Evolutionary conservation across 2,888 invertebrate species (phyloP).

Genomic region (Hanleya hanleyi): DNA sequence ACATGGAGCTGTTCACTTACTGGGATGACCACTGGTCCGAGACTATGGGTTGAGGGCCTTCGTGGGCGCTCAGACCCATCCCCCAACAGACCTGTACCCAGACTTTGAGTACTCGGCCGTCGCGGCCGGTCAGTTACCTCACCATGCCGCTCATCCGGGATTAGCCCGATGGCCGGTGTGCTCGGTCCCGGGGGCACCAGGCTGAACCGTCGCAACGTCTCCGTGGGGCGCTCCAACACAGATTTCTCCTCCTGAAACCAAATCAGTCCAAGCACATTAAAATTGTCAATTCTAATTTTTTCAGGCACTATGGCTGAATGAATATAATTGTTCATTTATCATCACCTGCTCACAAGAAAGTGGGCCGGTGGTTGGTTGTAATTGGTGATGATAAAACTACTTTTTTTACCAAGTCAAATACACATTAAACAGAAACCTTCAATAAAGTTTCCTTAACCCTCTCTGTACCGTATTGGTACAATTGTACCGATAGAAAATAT

Average conservation of each 20-base stretch:
- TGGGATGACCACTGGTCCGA: constrained; percentile 65
- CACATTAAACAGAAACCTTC: too few species aligned
- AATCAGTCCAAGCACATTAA: too few species aligned
- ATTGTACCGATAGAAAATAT: too few species aligned
- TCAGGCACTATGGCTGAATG: too few species aligned
- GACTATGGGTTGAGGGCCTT: constrained; percentile 69
- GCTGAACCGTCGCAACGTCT: constrained; percentile 56
- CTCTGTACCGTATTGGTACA: too few species aligned
- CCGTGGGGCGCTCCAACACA: constrained; percentile 42
- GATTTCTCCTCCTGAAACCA: constrained; percentile 48
- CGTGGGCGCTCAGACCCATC: constrained; percentile 56
- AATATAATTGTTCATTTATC: too few species aligned
- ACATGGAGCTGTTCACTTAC: constrained; percentile 47
- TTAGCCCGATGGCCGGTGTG: constrained; percentile 56
- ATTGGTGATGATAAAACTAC: too few species aligned
- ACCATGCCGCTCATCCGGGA: constrained; percentile 49
- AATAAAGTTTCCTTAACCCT: too few species aligned
- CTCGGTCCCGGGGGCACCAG: constrained; percentile 54
- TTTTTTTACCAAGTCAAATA: too few species aligned
- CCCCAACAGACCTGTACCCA: constrained; percentile 45
- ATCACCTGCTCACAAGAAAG: too few species aligned
- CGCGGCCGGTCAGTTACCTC: constrained; percentile 49
- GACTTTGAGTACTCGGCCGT: constrained; percentile 69
- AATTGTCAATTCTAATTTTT: too few species aligned
- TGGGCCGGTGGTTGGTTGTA: too few species aligned